These are phyloP conservation scores for Hyppa rectilinea DNA, from an alignment of 2,888 invertebrate species.

Conservation along the genomic window DNA sequence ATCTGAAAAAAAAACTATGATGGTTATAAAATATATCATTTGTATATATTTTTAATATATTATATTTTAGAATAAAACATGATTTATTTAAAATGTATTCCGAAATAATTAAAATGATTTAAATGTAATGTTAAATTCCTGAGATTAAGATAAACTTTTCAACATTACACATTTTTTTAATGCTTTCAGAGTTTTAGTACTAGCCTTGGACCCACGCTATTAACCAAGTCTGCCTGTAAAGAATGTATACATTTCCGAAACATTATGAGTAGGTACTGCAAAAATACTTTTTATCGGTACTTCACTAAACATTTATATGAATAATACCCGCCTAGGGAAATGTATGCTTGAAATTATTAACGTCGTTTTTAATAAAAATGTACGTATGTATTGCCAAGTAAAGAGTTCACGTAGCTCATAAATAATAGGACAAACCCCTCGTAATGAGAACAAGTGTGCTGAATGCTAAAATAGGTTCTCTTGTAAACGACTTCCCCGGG, in stretches of 20 bases:
- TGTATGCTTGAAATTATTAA: conserved; percentile 57
- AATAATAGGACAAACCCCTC: conserved; percentile 70
- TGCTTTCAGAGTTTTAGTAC: neutral
- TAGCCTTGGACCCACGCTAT: conserved; percentile 3
- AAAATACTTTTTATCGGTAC: conserved; percentile 33
- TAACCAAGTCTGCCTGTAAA: neutral
- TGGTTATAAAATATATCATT: no score
- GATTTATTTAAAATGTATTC: neutral
- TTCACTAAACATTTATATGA: conserved; percentile 29
- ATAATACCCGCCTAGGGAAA: conserved; percentile 48
- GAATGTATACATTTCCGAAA: neutral
- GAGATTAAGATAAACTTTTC: neutral
- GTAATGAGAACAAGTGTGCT: conserved; percentile 74
- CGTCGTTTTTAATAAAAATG: conserved; percentile 56
- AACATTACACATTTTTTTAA: conserved; percentile 3
- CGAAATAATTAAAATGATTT: neutral
- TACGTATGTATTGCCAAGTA: conserved; percentile 58
- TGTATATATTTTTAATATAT: no score
- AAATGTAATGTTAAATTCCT: neutral
- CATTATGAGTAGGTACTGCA: conserved; percentile 16
- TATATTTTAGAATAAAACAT: no score
- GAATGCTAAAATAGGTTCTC: conserved; percentile 72
- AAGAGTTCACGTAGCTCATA: conserved; percentile 71
- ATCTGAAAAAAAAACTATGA: no score
- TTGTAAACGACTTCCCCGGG: conserved; percentile 59